Evolutionary conservation across 2,797 vertebrate species (phyloP), one percentile per base, ranked within the genome.

Genomic region (Trematomus bernacchii): DNA sequence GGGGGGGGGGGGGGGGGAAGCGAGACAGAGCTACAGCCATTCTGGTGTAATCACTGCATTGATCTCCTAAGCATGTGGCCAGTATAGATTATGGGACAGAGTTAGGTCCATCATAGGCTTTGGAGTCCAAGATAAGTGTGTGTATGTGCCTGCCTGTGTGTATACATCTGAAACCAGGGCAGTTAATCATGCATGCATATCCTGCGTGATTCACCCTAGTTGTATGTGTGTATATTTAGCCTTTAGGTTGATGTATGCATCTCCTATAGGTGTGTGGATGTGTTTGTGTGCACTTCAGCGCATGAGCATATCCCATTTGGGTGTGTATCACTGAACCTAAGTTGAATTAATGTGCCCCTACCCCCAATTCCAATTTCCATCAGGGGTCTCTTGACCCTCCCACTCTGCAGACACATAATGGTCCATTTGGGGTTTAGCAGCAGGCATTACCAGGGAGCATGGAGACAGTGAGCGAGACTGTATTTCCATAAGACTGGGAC

Each of bases 401-500:
- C 86, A 88, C 89, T 88, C 89, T 89, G 82, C 83, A 90, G 87
- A 92, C 83, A 85, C 83, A 92, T 93, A 93, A 94, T 92, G 85
- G 90, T 94, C 85, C 87, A 91, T 92, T 94, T 91, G 93, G 90
- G 91, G 89, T 87, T 92, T 89, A 87, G 88, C 87, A 90, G 90
- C 85, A 90, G 86, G 89, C 85, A 88, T 91, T 90, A 90, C 85
- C 82, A 79, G 85, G 68, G 67, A 84, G 83, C 76, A 80, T 6
- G 66, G 88, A 84, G 86, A 90, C 88, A 85, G 82, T 79, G 85
- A 79, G 89, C 85, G 69, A 83, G 89, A 89, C 90, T 83, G 55
- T 85, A 93, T 94, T 93, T 93, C 93, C 93, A 94, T 94, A 94
- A 89, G 91, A 92, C 80, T 90, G 91, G 89, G 92, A 92, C 92